Percentiles rank a stretch among this genome's conserved stretches.
Conservation (phyloP, 2,113 vertebrate genomes). For the Pelecanus crispus region DNA sequence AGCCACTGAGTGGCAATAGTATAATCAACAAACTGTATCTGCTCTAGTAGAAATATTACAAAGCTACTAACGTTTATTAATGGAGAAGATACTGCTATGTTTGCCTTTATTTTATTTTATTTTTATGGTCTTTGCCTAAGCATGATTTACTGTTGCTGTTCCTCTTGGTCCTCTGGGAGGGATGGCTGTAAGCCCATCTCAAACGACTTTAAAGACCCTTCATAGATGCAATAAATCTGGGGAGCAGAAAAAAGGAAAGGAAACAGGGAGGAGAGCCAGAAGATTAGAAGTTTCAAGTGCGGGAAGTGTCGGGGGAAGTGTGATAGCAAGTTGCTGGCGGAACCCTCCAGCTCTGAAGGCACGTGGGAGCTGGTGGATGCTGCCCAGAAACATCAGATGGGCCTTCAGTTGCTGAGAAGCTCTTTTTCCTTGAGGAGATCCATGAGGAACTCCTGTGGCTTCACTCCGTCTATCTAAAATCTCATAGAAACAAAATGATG, state of each 20-base stretch:
- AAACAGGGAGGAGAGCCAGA: background rate
- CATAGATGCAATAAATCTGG: background rate
- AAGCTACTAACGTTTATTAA: background rate
- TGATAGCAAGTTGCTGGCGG: background rate
- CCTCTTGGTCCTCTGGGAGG: background rate
- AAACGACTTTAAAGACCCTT: background rate
- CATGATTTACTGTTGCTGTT: background rate
- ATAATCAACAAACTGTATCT: background rate
- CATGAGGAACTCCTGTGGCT: background rate
- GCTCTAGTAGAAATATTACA: background rate
- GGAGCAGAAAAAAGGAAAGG: background rate
- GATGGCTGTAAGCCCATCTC: background rate
- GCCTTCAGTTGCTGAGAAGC: background rate
- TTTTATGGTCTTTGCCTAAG: background rate
- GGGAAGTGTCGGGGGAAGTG: background rate
- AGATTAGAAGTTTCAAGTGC: background rate
- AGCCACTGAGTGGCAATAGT: background rate
- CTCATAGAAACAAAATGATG: rapidly evolving
- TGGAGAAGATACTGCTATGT: background rate
- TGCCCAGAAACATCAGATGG: background rate
- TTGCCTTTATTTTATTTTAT: background rate
- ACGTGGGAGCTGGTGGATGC: background rate
- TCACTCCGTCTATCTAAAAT: background rate
- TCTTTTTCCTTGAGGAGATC: background rate
- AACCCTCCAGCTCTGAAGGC: background rate